Percentiles rank a stretch among this genome's conserved stretches.
These are phyloP conservation scores for Bathynomus jamesi DNA, from an alignment of 1,140 invertebrate genomes.

Conservation along the genomic window DNA sequence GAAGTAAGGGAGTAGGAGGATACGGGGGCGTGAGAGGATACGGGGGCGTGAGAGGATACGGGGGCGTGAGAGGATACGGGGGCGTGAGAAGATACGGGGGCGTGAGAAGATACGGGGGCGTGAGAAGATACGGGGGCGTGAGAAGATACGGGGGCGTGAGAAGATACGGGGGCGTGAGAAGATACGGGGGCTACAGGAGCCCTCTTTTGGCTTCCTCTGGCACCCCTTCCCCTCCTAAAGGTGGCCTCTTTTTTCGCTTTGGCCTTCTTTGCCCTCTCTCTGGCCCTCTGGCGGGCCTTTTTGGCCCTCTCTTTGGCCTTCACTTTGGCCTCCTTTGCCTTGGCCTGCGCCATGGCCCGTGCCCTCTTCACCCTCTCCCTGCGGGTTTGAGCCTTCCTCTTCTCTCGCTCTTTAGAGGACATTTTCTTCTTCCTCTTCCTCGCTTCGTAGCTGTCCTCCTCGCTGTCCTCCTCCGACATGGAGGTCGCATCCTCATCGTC, in stretches of 20 bases:
- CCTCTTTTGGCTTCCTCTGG: background rate
- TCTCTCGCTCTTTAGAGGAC: background rate
- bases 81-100: background rate
- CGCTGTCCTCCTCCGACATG: constrained; percentile 10
- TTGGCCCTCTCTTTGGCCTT: background rate
- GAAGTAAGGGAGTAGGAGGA: background rate
- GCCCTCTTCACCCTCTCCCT: background rate
- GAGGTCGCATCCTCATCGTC: constrained; percentile 16
- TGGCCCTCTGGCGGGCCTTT: background rate
- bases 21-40: background rate
- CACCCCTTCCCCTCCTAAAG: too few relatives aligned
- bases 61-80: too few relatives aligned
- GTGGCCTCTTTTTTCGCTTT: constrained; percentile 14
- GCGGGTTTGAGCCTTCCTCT: background rate
- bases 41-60: too few relatives aligned
- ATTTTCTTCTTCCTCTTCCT: background rate
- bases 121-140: background rate
- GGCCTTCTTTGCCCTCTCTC: constrained; percentile 1
- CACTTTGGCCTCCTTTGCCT: background rate
- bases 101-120: background rate
- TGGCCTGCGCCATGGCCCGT: background rate
- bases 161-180: background rate
- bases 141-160: background rate
- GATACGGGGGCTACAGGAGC: background rate
- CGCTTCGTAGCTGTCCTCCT: background rate